Base-by-base conservation (phyloP, 2,888 invertebrate species). In the Drepanosiphum platanoidis region DNA sequence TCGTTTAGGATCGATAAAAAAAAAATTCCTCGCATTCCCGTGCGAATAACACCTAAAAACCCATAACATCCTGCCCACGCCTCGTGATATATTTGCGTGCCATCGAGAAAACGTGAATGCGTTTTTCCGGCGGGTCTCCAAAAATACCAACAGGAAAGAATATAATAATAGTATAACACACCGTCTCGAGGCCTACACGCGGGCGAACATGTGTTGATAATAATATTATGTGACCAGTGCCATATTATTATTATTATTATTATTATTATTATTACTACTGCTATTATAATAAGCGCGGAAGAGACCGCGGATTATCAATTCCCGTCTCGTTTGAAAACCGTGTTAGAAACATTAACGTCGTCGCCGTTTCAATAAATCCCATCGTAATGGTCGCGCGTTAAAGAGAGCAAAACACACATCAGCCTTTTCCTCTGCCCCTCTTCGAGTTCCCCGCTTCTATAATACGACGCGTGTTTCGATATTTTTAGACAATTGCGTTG, bases 321-420 rank as follows among this genome's bases (percentile, higher is more conserved):
- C 61, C 27, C 52, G 75, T 58, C 75, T 58, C 58, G 52, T 75
- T 75, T 32, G n/a, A 58, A 58, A 58, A 34, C 75, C 75, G 75
- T 27, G 75, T 52, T 52, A 52, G n/a, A 46, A 46, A 77, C 75
- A 36, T 77, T 61, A 77, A 77, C 36, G 58, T 77, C 75, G 11
- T 15, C 61, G 32, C 4, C 34, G 58, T 58, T 52, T 32, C 74
- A 74, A 74, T 74, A 52, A 74, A 74, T 74, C 39, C n/a, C 13
- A 27, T 30, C 13, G 27, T 64, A 64, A 64, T 64, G 64, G 13
- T 61, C 9, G 22, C 9, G 11, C 9, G 27, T 64, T 64, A 64
- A 64, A 27, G n/a, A n/a, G 61, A 18, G 61, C 27, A 61, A 61
- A 61, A 61, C 9, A 61, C 27, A 27, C 64, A 9, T 64, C 30